These are phyloP conservation scores for Eulimnadia texana DNA, from an alignment of 1,140 invertebrate species.

Conservation along the genomic window DNA sequence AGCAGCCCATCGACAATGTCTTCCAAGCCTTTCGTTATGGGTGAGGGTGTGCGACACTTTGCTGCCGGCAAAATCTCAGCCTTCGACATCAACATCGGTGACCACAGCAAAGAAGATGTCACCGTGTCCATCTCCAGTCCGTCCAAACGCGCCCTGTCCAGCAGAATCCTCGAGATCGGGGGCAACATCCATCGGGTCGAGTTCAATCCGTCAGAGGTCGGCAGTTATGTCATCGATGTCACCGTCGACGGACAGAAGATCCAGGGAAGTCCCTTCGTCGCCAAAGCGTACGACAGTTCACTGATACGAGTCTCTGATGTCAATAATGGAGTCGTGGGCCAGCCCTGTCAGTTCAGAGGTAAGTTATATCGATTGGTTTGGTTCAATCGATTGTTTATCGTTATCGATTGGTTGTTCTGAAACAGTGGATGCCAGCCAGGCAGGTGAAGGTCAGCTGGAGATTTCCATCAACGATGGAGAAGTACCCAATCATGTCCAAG, in stretches of 20 bases:
- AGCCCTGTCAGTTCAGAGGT: conserved; percentile 87
- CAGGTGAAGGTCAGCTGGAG: conserved; percentile 91
- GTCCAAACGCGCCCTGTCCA: conserved; percentile 48
- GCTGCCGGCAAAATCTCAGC: conserved; percentile 66
- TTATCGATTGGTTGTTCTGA: conserved; percentile 19
- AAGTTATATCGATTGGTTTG: conserved; percentile 20
- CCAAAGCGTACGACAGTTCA: conserved; percentile 83
- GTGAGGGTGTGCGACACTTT: conserved; percentile 72
- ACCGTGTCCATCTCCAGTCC: conserved; percentile 40
- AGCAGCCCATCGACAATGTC: conserved; percentile 19
- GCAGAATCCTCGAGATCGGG: conserved; percentile 53
- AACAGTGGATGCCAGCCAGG: conserved; percentile 85
- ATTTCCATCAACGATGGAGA: conserved; percentile 96
- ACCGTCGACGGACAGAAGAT: conserved; percentile 70
- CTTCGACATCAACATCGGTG: conserved; percentile 61
- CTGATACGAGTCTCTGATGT: conserved; percentile 84
- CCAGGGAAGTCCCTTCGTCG: conserved; percentile 66
- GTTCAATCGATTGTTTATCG: not conserved
- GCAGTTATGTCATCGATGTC: conserved; percentile 77
- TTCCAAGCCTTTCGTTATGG: conserved; percentile 51
- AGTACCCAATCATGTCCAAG: conserved; percentile 93
- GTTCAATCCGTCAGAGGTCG: conserved; percentile 80
- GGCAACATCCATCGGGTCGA: conserved; percentile 41
- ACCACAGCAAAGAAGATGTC: conserved; percentile 47
- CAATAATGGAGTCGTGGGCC: conserved; percentile 66